phyloP scores from a whole-genome alignment of 2,888 invertebrate species.

The Spialia ferax region DNA sequence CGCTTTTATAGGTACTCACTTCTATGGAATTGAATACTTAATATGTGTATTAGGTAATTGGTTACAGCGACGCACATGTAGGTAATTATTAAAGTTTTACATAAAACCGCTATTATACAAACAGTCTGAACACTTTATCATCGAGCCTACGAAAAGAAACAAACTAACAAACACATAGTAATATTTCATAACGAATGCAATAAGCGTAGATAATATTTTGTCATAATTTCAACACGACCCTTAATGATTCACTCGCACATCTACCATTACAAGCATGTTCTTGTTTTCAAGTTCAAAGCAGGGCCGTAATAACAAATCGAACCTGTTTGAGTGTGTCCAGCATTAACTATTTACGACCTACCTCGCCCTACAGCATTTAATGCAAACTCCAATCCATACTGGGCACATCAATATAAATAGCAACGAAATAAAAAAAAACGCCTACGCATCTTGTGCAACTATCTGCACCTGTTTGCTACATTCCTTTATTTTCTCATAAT shows the following conservation, averaged over 20 bases:
- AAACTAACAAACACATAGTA: constrained; percentile 8
- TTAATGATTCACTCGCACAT: constrained; percentile 34
- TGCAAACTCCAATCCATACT: constrained; percentile 41
- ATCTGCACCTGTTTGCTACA: constrained; percentile 36
- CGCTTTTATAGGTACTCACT: too few species aligned
- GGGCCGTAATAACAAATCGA: constrained; percentile 54
- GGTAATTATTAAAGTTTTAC: background rate
- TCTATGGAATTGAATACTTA: too few species aligned
- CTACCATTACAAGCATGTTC: constrained; percentile 16
- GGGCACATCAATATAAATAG: constrained; percentile 43
- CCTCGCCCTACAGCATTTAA: constrained; percentile 46
- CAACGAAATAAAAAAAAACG: constrained; percentile 35
- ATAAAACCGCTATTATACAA: background rate
- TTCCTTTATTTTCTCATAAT: constrained; percentile 40
- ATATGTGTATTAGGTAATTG: too few species aligned
- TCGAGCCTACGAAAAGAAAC: constrained; percentile 1
- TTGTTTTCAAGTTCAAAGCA: constrained; percentile 50
- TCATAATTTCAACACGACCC: constrained; percentile 37
- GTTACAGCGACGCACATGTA: too few species aligned
- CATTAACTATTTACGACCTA: constrained; percentile 47
- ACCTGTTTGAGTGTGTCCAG: constrained; percentile 57
- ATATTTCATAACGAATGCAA: constrained; percentile 27
- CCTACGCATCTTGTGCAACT: constrained; percentile 35
- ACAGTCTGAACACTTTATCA: background rate
- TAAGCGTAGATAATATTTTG: constrained; percentile 27